These are phyloP conservation scores for Drosophila longiperda DNA, from an alignment of 2,888 invertebrate genomes.

Conservation along the genomic window DNA sequence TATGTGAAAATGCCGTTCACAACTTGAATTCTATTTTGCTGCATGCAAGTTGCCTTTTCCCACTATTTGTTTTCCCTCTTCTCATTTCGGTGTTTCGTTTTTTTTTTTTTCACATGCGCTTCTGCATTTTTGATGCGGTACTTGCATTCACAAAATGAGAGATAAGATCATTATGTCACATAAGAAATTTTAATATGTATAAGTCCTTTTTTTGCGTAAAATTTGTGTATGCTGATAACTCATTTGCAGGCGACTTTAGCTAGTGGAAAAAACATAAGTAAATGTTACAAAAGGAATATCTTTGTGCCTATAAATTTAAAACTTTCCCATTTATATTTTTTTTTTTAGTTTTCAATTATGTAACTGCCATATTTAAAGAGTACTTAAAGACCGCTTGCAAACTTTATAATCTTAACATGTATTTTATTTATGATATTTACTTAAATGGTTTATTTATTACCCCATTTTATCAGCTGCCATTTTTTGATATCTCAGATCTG, in stretches of 20 bases:
- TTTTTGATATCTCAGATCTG: not conserved
- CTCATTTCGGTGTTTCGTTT: conserved; percentile 39
- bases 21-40: conserved; percentile 71
- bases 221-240: not conserved
- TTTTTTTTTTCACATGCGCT: conserved; percentile 45
- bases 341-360: not conserved
- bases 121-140: conserved; percentile 50
- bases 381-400: rapidly evolving
- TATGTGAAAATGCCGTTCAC: conserved; percentile 59
- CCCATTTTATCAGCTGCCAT: not conserved
- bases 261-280: too few relatives aligned
- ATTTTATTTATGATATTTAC: not conserved
- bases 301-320: not conserved
- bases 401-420: too few relatives aligned
- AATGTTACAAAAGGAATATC: not conserved
- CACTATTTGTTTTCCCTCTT: conserved; percentile 21
- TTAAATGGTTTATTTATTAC: not conserved
- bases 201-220: not conserved
- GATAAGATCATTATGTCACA: conserved; percentile 48
- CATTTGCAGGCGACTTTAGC: not conserved
- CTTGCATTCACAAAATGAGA: conserved; percentile 56
- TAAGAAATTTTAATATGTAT: conserved; percentile 47
- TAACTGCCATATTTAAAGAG: not conserved
- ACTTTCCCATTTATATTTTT: not conserved
- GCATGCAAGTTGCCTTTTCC: conserved; percentile 7